Conservation (phyloP, 1,140 invertebrate species). For the Ceratoteleas bidentatus region DNA sequence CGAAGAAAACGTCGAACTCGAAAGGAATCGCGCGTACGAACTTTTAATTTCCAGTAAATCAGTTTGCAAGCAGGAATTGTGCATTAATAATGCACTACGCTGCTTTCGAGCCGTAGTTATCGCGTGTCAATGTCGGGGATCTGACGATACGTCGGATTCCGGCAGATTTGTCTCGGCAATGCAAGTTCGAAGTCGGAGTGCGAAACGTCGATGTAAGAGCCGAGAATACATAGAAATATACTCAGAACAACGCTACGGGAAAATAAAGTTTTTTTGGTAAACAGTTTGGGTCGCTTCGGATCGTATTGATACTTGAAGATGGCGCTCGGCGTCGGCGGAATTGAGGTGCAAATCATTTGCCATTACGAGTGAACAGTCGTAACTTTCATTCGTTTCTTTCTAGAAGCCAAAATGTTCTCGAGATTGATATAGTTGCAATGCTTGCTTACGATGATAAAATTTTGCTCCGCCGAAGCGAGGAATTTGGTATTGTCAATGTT, state of each 20-base stretch:
- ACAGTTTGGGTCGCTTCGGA: no score
- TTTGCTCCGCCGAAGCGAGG: no score
- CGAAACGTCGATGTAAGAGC: conserved; percentile 24
- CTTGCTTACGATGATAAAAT: no score
- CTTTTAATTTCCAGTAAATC: conserved; percentile 59
- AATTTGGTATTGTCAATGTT: no score
- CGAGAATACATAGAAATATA: conserved; percentile 30
- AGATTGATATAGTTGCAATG: no score
- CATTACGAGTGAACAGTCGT: no score
- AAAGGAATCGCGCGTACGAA: conserved; percentile 38
- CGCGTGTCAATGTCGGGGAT: conserved; percentile 17
- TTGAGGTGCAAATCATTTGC: no score
- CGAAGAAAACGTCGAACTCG: conserved; percentile 39
- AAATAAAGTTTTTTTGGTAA: no score
- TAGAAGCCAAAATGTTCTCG: no score
- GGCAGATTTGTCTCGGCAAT: conserved; percentile 58
- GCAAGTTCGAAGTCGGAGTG: conserved; percentile 49
- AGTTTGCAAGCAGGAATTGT: conserved; percentile 25
- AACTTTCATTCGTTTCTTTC: no score
- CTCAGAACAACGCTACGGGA: conserved; percentile 1
- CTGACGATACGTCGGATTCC: conserved; percentile 39
- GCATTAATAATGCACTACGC: conserved; percentile 48
- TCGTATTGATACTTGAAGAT: no score
- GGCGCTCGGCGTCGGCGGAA: no score
- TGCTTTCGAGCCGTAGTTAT: conserved; percentile 17